A percentile compares a stretch with the other conserved stretches of the same genome.
Evolutionary conservation across 2,888 invertebrate species (phyloP).

Genomic region (Monochamus alternatus): DNA sequence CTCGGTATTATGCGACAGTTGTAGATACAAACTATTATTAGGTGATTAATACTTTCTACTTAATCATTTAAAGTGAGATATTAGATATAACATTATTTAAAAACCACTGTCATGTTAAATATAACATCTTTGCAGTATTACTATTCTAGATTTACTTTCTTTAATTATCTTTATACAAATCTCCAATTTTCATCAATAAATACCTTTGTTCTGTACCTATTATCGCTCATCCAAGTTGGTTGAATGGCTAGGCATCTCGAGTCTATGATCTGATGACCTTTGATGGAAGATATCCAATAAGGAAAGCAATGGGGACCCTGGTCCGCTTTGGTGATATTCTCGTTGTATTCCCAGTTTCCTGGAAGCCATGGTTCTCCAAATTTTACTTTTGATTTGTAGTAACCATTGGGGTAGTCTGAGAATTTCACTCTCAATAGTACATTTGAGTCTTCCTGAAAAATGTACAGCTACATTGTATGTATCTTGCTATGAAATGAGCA

Average conservation of each 20-base stretch:
- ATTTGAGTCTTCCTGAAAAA: slow-evolving; percentile 70
- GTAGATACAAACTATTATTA: no score
- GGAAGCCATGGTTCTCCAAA: slow-evolving; percentile 75
- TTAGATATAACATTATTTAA: no score
- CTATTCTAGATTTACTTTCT: no score
- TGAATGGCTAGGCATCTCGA: slow-evolving; percentile 84
- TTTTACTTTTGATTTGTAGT: slow-evolving; percentile 73
- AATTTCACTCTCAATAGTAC: slow-evolving; percentile 67
- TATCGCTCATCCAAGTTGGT: slow-evolving; percentile 89
- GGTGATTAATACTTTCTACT: no score
- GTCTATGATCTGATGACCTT: slow-evolving; percentile 74
- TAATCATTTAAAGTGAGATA: no score
- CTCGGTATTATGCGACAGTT: no score
- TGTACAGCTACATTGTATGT: background rate
- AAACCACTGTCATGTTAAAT: no score
- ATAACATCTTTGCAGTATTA: no score
- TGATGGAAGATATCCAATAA: slow-evolving; percentile 81
- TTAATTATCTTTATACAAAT: no score
- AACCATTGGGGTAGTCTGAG: slow-evolving; percentile 69
- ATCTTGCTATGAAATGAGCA: no score
- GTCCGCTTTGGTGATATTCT: slow-evolving; percentile 59
- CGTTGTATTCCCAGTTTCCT: slow-evolving; percentile 74
- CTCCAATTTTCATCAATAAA: slow-evolving; percentile 49
- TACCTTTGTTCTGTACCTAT: slow-evolving; percentile 69
- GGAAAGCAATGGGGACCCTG: slow-evolving; percentile 77